These are phyloP conservation scores for Limulus polyphemus DNA, from an alignment of 2,888 invertebrate genomes.

Conservation along the genomic window DNA sequence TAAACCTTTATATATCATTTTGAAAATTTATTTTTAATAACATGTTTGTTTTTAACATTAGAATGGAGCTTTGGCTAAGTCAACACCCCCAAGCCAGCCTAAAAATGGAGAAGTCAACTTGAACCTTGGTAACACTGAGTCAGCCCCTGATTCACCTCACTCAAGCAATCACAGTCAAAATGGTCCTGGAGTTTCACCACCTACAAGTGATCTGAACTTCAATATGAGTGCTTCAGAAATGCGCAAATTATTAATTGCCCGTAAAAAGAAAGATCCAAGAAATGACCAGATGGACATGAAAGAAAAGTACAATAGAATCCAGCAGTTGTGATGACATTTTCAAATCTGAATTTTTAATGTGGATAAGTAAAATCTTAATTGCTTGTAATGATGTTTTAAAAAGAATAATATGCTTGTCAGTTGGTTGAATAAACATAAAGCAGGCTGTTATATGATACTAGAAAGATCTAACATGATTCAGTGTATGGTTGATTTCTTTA, in stretches of 20 bases:
- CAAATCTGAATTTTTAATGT: not conserved
- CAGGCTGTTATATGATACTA: no score
- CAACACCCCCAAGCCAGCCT: no score
- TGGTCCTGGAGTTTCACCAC: not conserved
- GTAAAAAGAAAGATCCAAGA: conserved; percentile 80
- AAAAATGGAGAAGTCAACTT: not conserved
- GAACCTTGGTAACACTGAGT: conserved; percentile 23
- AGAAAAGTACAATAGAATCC: conserved; percentile 86
- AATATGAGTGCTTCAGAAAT: conserved; percentile 84
- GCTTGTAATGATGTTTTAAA: no score
- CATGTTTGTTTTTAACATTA: no score
- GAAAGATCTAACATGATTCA: no score
- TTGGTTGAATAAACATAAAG: no score
- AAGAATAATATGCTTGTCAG: no score
- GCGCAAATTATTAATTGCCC: conserved; percentile 67
- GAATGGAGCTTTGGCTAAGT: no score
- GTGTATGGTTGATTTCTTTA: no score
- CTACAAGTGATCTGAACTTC: conserved; percentile 49
- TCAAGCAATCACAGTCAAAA: conserved; percentile 8
- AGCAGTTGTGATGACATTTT: conserved; percentile 56
- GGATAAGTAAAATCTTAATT: no score
- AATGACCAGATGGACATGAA: conserved; percentile 78
- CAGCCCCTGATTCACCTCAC: conserved; percentile 28
- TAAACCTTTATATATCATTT: no score
- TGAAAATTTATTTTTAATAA: no score